phyloP scores from a whole-genome alignment of 2,888 invertebrate genomes.

The Formica aserva region DNA sequence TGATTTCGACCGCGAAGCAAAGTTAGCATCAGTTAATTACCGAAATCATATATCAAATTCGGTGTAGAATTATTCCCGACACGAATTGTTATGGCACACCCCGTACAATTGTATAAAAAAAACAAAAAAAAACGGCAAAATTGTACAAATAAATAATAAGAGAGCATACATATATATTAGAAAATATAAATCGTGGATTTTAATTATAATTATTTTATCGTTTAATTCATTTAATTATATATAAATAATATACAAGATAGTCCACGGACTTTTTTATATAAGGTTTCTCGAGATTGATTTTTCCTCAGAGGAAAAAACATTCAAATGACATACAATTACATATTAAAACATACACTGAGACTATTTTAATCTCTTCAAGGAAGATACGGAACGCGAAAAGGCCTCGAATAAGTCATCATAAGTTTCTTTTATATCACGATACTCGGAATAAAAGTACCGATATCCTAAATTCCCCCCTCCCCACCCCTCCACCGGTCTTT shows the following conservation, averaged over 20 bases:
- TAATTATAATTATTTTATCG: not conserved
- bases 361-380: not conserved
- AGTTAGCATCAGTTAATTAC: slow-evolving; percentile 40
- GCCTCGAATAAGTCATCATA: not conserved
- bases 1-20: slow-evolving; percentile 73
- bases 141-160: not conserved
- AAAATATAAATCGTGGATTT: not conserved
- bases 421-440: slow-evolving; percentile 5
- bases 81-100: too few relatives aligned
- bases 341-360: not conserved
- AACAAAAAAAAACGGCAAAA: not conserved
- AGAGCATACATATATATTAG: not conserved
- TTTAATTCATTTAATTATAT: not conserved
- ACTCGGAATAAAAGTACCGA: slow-evolving; percentile 19
- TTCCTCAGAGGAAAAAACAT: not conserved
- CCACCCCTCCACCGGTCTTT: too few relatives aligned
- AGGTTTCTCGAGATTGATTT: not conserved
- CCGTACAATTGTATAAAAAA: not conserved
- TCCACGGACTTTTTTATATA: not conserved
- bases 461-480: slow-evolving; percentile 7
- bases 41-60: not conserved
- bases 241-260: not conserved
- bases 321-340: not conserved
- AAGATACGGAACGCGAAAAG: not conserved
- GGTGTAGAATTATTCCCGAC: not conserved